Evolutionary conservation across 1,140 invertebrate species (phyloP).

Genomic region (Platyscapa corneri): DNA sequence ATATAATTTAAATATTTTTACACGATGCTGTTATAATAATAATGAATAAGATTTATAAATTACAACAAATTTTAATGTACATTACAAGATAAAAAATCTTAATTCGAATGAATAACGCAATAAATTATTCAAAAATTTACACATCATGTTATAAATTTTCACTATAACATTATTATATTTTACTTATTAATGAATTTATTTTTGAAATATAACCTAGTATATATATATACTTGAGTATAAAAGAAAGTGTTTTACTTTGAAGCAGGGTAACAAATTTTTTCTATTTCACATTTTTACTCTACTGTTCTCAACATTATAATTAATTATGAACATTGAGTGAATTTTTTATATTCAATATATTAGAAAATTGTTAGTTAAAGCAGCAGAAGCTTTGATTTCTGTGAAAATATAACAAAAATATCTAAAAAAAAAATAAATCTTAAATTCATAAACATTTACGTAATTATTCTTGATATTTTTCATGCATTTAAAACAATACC

Average conservation of each 20-base stretch:
- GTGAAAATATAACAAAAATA: not conserved
- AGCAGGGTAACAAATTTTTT: not conserved
- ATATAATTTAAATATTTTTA: not conserved
- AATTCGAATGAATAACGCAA: not conserved
- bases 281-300: not conserved
- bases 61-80: not conserved
- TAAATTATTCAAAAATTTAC: no score
- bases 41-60: no score
- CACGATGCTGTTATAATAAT: no score
- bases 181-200: not conserved
- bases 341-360: not conserved
- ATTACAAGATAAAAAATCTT: not conserved
- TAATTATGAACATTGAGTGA: not conserved
- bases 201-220: not conserved
- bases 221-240: not conserved
- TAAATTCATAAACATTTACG: not conserved
- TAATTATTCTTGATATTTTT: conserved; percentile 9
- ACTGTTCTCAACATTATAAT: not conserved
- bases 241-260: not conserved
- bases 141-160: no score
- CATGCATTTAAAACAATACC: conserved; percentile 14
- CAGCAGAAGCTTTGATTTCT: no score
- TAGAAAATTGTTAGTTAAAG: not conserved
- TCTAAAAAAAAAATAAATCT: not conserved
- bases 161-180: not conserved